Conservation (phyloP, 2,797 vertebrate species). For the Bryconaethiops microstoma region DNA sequence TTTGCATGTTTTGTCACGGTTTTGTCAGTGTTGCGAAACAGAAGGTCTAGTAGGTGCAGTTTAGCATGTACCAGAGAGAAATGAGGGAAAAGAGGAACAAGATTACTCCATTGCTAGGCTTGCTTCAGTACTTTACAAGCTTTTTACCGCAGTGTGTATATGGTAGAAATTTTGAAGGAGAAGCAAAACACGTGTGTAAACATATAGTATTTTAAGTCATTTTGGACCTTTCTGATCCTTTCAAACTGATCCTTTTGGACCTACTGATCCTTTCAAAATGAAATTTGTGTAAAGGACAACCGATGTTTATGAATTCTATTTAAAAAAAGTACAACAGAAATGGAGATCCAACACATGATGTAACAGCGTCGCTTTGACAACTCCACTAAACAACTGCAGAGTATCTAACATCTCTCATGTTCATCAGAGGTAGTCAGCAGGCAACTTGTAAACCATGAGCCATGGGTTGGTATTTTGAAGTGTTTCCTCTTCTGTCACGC, state of each 20-base stretch:
- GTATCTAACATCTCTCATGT: neutral
- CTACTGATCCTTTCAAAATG: no score
- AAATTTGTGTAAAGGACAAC: no score
- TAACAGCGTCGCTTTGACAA: neutral
- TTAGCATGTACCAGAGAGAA: neutral
- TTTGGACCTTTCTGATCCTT: no score
- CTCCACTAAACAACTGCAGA: neutral
- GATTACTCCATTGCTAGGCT: neutral
- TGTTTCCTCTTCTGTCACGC: no score
- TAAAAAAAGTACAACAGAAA: no score
- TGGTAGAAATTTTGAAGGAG: no score
- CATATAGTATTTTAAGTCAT: no score
- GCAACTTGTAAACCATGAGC: neutral
- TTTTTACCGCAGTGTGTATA: no score
- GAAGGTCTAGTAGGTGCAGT: neutral
- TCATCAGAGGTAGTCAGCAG: neutral
- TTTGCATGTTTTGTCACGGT: neutral
- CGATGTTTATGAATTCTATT: no score
- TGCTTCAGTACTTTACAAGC: no score
- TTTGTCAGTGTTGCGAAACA: neutral
- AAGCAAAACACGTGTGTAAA: no score
- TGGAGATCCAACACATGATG: neutral
- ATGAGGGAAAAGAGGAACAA: neutral
- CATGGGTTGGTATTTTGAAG: neutral
- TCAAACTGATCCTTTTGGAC: no score